Base-by-base conservation (phyloP, 2,113 vertebrate genomes). In the Callipepla californica region DNA sequence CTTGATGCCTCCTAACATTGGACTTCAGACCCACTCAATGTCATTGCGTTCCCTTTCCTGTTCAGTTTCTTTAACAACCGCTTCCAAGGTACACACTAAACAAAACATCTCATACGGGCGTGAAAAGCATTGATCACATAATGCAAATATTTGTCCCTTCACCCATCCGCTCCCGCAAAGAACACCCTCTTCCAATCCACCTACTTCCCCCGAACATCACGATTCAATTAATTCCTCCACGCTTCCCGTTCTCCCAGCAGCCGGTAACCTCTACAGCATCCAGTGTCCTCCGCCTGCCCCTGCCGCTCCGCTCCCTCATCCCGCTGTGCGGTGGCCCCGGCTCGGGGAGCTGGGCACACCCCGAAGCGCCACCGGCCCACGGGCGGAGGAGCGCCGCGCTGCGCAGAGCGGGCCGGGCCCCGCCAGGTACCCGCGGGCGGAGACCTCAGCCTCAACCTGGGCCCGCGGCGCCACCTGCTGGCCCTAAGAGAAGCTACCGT, bases 21-120 rank as follows among this genome's bases (percentile, higher is more conserved):
- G 11, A 17, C 14, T 44, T 38, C 19, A 15, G 14, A 62, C 3
- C 18, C 25, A 5, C n/a, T 45, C 25, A 20, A 2, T 0, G 3
- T 12, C 32, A 4, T 1, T 4, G 26, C 1, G 36, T 5, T 44
- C 55, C 3, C 3, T 25, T 30, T 69, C 40, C 48, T 22, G 6
- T 19, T 30, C 40, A 4, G 17, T 2, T 58, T 78, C 63, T 65
- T 20, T 6, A 18, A 11, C 38, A 18, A 2, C 34, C 0, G 1
- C 63, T 36, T 44, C 2, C 81, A 13, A 45, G 1, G 72, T 40
- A 40, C 0, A 4, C 53, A 1, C 4, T 20, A 4, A 21, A 5
- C 0, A 4, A 42, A 42, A 1, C 0, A 6, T 9, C 72, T n/a
- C 11, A 1, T 2, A 28, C 2, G 32, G 23, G 12, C 1, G 2